Percentiles rank a stretch among this genome's conserved stretches.
Conservation (phyloP, 2,888 invertebrate genomes). For the Oasisia sp. region DNA sequence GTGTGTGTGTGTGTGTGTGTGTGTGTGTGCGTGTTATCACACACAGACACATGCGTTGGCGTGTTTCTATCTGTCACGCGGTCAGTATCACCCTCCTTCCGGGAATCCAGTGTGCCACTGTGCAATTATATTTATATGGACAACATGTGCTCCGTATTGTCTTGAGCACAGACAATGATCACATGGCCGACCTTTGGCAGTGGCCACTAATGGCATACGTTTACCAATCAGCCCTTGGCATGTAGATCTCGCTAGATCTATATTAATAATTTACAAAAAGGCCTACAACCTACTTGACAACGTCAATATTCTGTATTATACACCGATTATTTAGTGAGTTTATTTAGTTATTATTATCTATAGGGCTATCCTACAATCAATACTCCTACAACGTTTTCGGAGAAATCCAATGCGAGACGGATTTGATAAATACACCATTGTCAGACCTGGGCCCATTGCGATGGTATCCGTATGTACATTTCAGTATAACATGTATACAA, state of each 20-base stretch:
- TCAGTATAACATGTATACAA: background rate
- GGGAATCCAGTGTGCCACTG: no score
- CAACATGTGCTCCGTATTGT: background rate
- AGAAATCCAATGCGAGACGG: background rate
- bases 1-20: constrained; percentile 8
- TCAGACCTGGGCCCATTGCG: background rate
- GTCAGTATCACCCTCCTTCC: no score
- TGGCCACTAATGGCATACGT: background rate
- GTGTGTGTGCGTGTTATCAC: background rate
- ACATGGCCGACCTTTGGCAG: background rate
- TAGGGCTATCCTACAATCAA: background rate
- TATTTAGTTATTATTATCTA: background rate
- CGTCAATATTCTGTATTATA: background rate
- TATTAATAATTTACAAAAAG: background rate
- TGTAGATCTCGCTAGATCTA: background rate
- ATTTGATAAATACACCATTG: background rate
- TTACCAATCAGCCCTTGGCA: background rate
- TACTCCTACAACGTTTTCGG: background rate
- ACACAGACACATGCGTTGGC: background rate
- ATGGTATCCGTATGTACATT: background rate
- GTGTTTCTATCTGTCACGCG: background rate
- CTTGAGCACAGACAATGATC: background rate
- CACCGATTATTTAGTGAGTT: background rate
- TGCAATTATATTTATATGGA: background rate
- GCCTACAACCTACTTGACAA: background rate